Evolutionary conservation across 1,140 invertebrate species (phyloP).

Genomic region (Zaprionus davidi): DNA sequence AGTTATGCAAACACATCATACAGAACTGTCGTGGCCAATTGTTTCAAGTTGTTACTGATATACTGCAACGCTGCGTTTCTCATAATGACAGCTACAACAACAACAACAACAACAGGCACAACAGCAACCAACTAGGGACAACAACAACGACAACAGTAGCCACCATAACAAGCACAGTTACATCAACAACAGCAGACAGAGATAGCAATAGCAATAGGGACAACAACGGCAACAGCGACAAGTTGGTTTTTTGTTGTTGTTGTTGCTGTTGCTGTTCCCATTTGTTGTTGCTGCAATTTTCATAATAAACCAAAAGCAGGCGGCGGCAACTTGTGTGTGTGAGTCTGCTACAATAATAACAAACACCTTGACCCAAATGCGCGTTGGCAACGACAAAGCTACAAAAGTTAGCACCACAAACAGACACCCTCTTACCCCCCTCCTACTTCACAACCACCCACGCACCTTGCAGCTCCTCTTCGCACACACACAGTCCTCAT

Average conservation of each 20-base stretch:
- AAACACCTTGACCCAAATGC: slow-evolving; percentile 79
- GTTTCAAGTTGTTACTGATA: slow-evolving; percentile 36
- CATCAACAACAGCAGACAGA: slow-evolving; percentile 36
- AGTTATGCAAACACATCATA: not conserved
- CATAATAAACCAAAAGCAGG: slow-evolving; percentile 70
- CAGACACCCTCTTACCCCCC: slow-evolving; percentile 11
- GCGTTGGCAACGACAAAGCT: slow-evolving; percentile 64
- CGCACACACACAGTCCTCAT: slow-evolving; percentile 9
- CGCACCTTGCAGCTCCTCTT: slow-evolving; percentile 1
- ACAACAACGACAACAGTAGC: not conserved
- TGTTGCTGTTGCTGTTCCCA: slow-evolving; percentile 38
- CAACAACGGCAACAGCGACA: slow-evolving; percentile 41
- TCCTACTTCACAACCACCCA: not conserved
- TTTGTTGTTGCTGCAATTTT: slow-evolving; percentile 68
- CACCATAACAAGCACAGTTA: slow-evolving; percentile 55
- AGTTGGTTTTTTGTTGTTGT: not conserved
- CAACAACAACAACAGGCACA: slow-evolving; percentile 23
- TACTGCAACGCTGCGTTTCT: slow-evolving; percentile 37
- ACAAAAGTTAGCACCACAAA: slow-evolving; percentile 58
- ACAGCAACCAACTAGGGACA: slow-evolving; percentile 10
- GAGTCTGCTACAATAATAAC: slow-evolving; percentile 34
- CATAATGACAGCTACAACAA: slow-evolving; percentile 68
- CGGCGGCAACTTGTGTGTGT: slow-evolving; percentile 31
- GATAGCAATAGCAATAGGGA: slow-evolving; percentile 26
- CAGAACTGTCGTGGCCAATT: not conserved